A percentile compares a stretch with the other conserved stretches of the same genome.
phyloP scores from a whole-genome alignment of 2,113 vertebrate species.

The Taurulus bubalis region DNA sequence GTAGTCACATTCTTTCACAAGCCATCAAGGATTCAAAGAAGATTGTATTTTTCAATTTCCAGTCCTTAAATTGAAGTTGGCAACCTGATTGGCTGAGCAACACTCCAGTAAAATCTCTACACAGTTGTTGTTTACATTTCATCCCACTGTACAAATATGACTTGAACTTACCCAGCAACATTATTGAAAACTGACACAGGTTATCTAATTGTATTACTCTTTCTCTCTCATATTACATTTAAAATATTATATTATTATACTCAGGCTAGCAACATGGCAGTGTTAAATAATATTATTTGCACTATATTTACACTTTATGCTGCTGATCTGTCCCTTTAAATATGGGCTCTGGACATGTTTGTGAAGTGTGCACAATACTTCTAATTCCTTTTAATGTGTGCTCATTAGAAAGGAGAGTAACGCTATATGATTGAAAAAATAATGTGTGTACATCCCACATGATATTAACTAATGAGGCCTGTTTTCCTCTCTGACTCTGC shows the following conservation, averaged over 20 bases:
- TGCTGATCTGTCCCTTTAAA: background rate
- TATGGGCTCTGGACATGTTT: no score
- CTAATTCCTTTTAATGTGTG: no score
- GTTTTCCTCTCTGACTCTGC: background rate
- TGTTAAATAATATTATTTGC: background rate
- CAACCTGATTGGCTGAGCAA: conserved; percentile 27
- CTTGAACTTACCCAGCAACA: background rate
- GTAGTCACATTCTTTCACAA: background rate
- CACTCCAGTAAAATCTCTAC: background rate
- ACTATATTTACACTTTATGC: background rate
- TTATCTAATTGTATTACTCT: background rate
- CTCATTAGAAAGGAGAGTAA: background rate
- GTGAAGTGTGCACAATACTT: background rate
- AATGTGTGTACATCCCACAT: no score
- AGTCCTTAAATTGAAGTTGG: background rate
- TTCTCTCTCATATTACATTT: background rate
- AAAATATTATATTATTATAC: background rate
- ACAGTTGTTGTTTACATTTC: conserved; percentile 16
- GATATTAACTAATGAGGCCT: no score
- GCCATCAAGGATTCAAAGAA: background rate
- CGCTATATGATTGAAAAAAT: no score
- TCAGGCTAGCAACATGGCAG: background rate
- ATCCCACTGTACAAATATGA: background rate
- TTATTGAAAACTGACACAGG: background rate
- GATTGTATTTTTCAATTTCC: background rate